A percentile compares a stretch with the other conserved stretches of the same genome.
phyloP scores from a whole-genome alignment of 1,140 invertebrate species.

The Condylostylus longicornis region DNA sequence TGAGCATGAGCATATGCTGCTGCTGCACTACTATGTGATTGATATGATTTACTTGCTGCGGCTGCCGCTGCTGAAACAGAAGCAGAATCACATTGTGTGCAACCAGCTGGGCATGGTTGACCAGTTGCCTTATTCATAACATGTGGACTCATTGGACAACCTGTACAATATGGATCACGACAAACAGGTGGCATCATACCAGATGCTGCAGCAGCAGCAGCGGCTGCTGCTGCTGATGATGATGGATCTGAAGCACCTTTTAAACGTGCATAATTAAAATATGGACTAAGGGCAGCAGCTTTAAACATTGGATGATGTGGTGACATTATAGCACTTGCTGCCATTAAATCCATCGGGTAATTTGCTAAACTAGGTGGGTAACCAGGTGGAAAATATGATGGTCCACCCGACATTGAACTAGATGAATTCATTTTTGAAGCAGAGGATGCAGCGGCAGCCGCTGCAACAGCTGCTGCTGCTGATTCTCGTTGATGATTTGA shows the following conservation, averaged over 20 bases:
- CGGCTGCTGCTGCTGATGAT: no score
- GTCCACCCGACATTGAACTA: conserved; percentile 41
- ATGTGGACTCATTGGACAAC: conserved; percentile 74
- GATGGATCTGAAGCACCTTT: conserved; percentile 37
- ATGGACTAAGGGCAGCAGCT: conserved; percentile 48
- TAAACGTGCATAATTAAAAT: conserved; percentile 54
- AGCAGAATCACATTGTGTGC: conserved; percentile 60
- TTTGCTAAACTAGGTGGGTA: conserved; percentile 40
- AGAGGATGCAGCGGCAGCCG: conserved; percentile 15
- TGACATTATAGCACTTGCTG: conserved; percentile 50
- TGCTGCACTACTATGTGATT: conserved; percentile 35
- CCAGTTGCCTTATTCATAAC: conserved; percentile 41
- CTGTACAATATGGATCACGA: conserved; percentile 80
- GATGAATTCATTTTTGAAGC: conserved; percentile 13
- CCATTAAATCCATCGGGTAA: conserved; percentile 52
- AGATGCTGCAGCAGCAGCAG: conserved; percentile 31
- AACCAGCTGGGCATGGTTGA: conserved; percentile 67
- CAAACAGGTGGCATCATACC: conserved; percentile 53
- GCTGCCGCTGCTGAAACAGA: conserved; percentile 17
- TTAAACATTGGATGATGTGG: conserved; percentile 55
- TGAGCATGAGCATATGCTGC: conserved; percentile 60
- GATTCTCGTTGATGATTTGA: conserved; percentile 14
- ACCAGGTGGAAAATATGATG: conserved; percentile 38
- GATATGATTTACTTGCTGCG: conserved; percentile 12
- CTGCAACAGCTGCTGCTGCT: conserved; percentile 12